These are phyloP conservation scores for Sebastes paucispinis DNA, from an alignment of 2,797 vertebrate species.

Conservation along the genomic window DNA sequence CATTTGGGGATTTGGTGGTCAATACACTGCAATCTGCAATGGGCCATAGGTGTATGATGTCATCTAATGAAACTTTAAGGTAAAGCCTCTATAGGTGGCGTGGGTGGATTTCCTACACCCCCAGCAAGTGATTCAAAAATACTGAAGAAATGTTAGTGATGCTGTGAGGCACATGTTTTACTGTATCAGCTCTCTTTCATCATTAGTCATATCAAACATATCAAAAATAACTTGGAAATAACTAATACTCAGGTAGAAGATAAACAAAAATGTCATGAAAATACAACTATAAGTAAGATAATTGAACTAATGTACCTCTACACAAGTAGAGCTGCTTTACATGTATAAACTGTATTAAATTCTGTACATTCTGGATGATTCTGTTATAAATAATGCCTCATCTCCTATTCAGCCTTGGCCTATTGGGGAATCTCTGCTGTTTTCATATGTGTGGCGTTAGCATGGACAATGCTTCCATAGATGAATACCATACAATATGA, in stretches of 20 bases:
- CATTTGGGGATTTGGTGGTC: conserved; percentile 66
- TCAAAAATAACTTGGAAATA: not conserved
- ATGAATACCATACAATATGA: not conserved
- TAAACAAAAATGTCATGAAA: not conserved
- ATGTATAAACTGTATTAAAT: not conserved
- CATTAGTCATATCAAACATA: not conserved
- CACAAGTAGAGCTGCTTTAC: not conserved
- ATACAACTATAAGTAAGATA: not conserved
- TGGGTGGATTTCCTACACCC: not conserved
- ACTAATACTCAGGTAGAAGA: not conserved
- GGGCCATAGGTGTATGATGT: conserved; percentile 10
- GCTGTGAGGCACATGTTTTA: not conserved
- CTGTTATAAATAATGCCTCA: not conserved
- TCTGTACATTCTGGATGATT: not conserved
- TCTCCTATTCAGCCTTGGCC: not conserved
- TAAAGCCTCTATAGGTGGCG: not conserved
- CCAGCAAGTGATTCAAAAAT: not conserved
- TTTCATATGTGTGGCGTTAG: not conserved
- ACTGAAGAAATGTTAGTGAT: not conserved
- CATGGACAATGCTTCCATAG: not conserved
- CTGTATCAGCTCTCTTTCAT: not conserved
- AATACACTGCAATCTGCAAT: conserved; percentile 33
- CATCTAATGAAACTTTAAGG: not conserved
- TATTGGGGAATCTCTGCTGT: not conserved
- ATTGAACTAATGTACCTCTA: not conserved